Base-by-base conservation (phyloP, 2,113 vertebrate species). In the Eulemur macaco region DNA sequence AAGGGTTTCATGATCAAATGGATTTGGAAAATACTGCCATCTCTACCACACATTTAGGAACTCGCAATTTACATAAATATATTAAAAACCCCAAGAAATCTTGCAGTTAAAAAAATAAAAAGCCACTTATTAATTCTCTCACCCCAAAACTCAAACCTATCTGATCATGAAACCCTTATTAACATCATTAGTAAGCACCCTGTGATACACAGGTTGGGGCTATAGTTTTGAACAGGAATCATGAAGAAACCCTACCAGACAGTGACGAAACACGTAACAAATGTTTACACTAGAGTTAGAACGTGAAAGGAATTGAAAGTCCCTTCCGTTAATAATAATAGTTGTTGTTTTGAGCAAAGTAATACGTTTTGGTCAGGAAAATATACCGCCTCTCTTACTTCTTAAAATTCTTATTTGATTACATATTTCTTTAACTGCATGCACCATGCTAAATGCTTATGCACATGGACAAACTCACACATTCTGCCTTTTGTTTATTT, bases 401-500 rank as follows among this genome's bases (percentile, higher is more conserved):
- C 74, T 76, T 84, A 82, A n/a, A 17, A 11, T 31, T 6, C 69
- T 96, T 96, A n/a, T 54, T 97, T 73, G 2, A 54, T 87, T 54
- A 1, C 2, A 11, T 69, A 73, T 78, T 64, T 66, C 50, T 84
- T 91, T 96, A 77, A 69, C 27, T 56, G 34, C 8, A 63, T 25
- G 12, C 1, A 85, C 29, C 20, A 81, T 34, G 45, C 14, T 63
- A 89, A 92, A 74, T 71, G 27, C 56, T 92, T 84, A 63, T 64
- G 47, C 47, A 92, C 56, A 89, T 69, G 56, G 20, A 89, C 20
- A 85, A 96, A 89, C 39, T 82, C 5, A 86, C 34, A 58, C 52
- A 81, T 87, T 88, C n/a, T 88, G 39, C 14, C 50, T 94, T 47
- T 27, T 96, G 58, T 89, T 96, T 86, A 85, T 94, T 97, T 95